A percentile compares a stretch with the other conserved stretches of the same genome.
Evolutionary conservation across 2,113 vertebrate species (phyloP).

Genomic region (Papio anubis): DNA sequence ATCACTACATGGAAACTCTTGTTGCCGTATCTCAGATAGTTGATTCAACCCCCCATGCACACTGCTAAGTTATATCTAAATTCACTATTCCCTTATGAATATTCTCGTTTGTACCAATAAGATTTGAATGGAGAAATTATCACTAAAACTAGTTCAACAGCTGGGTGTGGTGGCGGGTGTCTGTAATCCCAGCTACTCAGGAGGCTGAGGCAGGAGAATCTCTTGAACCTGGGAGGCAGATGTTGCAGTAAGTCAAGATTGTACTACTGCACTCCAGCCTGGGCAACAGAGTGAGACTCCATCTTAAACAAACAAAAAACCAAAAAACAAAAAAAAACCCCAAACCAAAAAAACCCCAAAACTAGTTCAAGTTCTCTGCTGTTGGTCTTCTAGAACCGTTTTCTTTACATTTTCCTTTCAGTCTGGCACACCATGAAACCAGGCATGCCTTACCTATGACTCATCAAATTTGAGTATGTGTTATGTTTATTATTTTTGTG

Average conservation of each 20-base stretch:
- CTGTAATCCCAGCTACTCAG: too few relatives aligned
- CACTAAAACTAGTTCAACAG: not conserved
- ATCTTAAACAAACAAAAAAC: too few relatives aligned
- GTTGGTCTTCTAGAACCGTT: not conserved
- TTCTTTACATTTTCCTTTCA: not conserved
- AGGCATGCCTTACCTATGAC: not conserved
- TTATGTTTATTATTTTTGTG: not conserved
- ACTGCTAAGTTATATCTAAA: not conserved
- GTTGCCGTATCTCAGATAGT: not conserved
- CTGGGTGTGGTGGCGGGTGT: too few relatives aligned
- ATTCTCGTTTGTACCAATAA: not conserved
- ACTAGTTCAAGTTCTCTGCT: not conserved
- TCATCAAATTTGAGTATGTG: not conserved
- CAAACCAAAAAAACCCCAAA: too few relatives aligned
- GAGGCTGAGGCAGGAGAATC: too few relatives aligned
- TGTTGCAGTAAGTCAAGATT: too few relatives aligned
- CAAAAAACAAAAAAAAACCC: rapidly evolving
- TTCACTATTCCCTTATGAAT: not conserved
- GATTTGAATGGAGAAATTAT: not conserved
- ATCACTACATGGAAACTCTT: not conserved
- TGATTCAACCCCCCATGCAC: too few relatives aligned
- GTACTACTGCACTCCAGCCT: too few relatives aligned
- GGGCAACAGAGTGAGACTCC: too few relatives aligned
- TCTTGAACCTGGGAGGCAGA: too few relatives aligned
- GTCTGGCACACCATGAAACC: not conserved